Evolutionary conservation across 2,888 invertebrate species (phyloP).

Genomic region (Metalampra italica): DNA sequence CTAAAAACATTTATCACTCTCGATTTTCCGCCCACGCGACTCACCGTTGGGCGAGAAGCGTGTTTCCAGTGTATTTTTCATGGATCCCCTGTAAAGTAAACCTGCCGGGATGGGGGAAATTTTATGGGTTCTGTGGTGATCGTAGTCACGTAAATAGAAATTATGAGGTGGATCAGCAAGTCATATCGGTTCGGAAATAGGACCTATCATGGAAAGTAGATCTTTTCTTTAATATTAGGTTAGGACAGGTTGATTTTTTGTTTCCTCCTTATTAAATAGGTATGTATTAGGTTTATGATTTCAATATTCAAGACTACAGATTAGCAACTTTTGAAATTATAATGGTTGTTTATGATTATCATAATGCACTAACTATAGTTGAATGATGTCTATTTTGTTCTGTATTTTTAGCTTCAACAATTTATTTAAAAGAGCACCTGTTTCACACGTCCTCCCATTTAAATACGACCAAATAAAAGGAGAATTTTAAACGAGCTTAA

Average conservation of each 20-base stretch:
- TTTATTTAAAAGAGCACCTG: no score
- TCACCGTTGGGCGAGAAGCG: constrained; percentile 31
- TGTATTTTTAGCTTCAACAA: background rate
- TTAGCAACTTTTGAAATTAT: no score
- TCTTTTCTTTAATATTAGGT: no score
- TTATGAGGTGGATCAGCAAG: constrained; percentile 15
- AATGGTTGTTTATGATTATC: no score
- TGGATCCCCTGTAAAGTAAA: constrained; percentile 35
- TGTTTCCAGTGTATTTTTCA: constrained; percentile 46
- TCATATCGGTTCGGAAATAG: background rate
- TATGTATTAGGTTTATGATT: no score
- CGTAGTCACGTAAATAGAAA: constrained; percentile 19
- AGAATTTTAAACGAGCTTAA: constrained; percentile 54
- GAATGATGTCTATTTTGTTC: background rate
- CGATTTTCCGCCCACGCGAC: constrained; percentile 44
- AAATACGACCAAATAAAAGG: constrained; percentile 18
- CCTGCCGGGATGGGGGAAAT: constrained; percentile 22
- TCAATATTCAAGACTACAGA: no score
- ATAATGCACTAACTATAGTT: background rate
- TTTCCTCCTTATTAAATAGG: no score
- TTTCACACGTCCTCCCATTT: background rate
- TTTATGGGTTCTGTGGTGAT: constrained; percentile 25
- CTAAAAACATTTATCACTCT: constrained; percentile 63
- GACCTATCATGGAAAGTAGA: no score
- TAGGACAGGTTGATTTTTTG: no score